Percentiles rank a stretch among this genome's conserved stretches.
These are phyloP conservation scores for Acheta domesticus DNA, from an alignment of 2,888 invertebrate genomes.

Conservation along the genomic window DNA sequence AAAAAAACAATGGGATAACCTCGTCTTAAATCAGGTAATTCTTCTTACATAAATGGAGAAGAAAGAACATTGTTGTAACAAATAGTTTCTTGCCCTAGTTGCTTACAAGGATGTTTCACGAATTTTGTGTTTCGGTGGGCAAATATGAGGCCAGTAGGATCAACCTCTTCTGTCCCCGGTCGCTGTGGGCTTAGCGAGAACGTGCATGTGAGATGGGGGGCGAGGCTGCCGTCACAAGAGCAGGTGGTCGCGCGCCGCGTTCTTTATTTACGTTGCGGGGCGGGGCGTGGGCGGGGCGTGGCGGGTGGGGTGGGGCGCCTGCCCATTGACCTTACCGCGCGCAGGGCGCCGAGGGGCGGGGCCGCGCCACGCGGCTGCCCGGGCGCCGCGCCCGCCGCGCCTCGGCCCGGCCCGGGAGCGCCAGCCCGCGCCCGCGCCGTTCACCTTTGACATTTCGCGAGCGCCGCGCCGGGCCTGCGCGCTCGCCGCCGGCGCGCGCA, in stretches of 20 bases:
- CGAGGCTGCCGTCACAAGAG: too few relatives aligned
- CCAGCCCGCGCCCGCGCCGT: not conserved
- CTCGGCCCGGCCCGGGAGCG: not conserved
- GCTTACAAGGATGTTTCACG: too few relatives aligned
- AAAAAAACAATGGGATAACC: too few relatives aligned
- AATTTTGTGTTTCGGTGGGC: too few relatives aligned
- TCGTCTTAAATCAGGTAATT: not conserved
- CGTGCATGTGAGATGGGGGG: too few relatives aligned
- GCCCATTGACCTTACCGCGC: not conserved
- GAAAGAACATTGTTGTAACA: not conserved
- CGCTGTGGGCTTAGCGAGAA: too few relatives aligned
- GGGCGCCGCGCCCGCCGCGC: slow-evolving; percentile 1
- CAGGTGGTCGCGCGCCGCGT: too few relatives aligned
- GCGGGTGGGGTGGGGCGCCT: not conserved
- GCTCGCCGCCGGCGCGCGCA: not conserved
- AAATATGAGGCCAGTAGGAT: too few relatives aligned
- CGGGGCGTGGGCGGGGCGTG: too few relatives aligned
- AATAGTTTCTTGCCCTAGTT: not conserved
- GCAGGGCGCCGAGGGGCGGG: not conserved
- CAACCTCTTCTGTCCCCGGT: too few relatives aligned
- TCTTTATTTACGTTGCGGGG: too few relatives aligned
- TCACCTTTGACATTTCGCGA: slow-evolving; percentile 18
- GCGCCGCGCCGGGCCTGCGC: not conserved
- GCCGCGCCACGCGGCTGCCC: not conserved
- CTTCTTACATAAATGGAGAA: not conserved